Base-by-base conservation (phyloP, 2,888 invertebrate species). In the Drosophila diplacantha region DNA sequence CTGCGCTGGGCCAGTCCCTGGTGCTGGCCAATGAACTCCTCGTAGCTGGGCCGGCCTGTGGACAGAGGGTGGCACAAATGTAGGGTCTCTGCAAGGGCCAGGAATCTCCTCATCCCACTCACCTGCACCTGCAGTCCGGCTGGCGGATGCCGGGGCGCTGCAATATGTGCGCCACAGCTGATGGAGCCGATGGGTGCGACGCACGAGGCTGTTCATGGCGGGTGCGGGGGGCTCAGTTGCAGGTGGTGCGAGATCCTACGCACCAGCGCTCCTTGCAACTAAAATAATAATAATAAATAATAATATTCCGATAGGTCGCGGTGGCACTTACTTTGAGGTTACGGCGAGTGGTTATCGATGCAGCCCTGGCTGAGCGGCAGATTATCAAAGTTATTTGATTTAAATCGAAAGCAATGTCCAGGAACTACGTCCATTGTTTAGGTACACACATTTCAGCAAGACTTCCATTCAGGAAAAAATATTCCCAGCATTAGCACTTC, bases 1-100 rank as follows among this genome's bases (percentile, higher is more conserved):
- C 93, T 94, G 63, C 91, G 90, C 51, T 88, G 88, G 0, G 95
- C 94, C 86, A 95, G 91, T 3, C 87, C 85, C 84, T 92, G 91
- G 72, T 94, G 91, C 24, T 88, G 87, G 37, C 89, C 86, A 43
- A 93, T 88, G 70, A 92, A 87, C 61, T 92, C 91, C 63, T 92
- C 91, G 86, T 93, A 88, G 43, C 71, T 75, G 22, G 60, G 58
- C 58, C 72, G 82, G 0, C 43, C 81, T 81, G 18, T 12, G 11
- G 20, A 24, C 12, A 24, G 6, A n/a, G 18, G 18, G 3, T 18
- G 3, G 2, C 8, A 29, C 8, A 22, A 5, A n/a, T 24, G 6
- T 12, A 29, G 14, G 8, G 6, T 6, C n/a, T 14, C 16, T 1
- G 8, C 1, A 1, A n/a, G 24, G 0, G 12, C 4, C 14, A 35